phyloP scores from a whole-genome alignment of 2,113 vertebrate genomes.

The Puntigrus tetrazona region DNA sequence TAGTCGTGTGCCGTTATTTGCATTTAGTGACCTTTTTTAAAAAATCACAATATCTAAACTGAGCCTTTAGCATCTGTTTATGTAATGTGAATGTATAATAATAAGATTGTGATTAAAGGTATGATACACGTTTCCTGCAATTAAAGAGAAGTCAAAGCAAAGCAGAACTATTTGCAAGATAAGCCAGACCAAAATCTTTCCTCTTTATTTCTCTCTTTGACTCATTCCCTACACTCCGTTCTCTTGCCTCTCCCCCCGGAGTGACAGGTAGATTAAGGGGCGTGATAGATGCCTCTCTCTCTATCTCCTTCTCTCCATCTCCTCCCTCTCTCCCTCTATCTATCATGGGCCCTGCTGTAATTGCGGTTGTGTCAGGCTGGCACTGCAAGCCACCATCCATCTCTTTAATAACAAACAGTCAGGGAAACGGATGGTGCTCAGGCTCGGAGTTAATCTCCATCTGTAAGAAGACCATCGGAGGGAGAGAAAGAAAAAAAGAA shows the following conservation, averaged over 20 bases:
- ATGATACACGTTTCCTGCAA: neutral
- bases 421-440: slow-evolving; percentile 78
- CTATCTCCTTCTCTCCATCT: slow-evolving; percentile 48
- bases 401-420: slow-evolving; percentile 86
- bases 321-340: slow-evolving; percentile 71
- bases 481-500: slow-evolving; percentile 6
- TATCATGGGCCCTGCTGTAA: slow-evolving; percentile 81
- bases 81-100: too few relatives aligned
- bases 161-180: slow-evolving; percentile 1
- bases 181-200: slow-evolving; percentile 16
- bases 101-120: neutral
- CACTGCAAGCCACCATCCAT: slow-evolving; percentile 80
- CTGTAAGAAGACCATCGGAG: slow-evolving; percentile 65
- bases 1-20: neutral
- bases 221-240: neutral
- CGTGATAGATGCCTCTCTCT: slow-evolving; percentile 58
- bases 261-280: slow-evolving; percentile 77
- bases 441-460: slow-evolving; percentile 80
- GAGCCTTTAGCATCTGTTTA: neutral
- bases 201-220: slow-evolving; percentile 24
- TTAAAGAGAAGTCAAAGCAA: neutral
- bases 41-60: neutral
- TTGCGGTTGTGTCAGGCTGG: slow-evolving; percentile 78
- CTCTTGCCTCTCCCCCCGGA: slow-evolving; percentile 53
- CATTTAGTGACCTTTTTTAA: neutral